phyloP scores from a whole-genome alignment of 2,797 vertebrate genomes.

The Pantherophis vulpinus region DNA sequence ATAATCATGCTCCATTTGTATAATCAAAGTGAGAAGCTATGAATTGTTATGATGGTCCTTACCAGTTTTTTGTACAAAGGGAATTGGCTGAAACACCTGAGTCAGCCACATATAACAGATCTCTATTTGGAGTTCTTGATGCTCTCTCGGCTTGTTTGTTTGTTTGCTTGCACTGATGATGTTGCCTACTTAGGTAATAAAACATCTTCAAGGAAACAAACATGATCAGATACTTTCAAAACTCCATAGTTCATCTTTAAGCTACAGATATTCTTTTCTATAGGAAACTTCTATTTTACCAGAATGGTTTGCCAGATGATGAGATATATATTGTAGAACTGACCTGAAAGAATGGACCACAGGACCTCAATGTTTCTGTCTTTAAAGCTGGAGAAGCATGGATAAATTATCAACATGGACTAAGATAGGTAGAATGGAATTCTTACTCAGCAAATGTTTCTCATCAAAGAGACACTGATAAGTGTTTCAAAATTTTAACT shows the following conservation, averaged over 20 bases:
- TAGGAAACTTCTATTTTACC: background rate
- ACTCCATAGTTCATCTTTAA: background rate
- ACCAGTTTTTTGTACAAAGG: background rate
- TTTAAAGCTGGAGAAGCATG: background rate
- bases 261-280: background rate
- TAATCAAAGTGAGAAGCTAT: background rate
- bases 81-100: background rate
- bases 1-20: background rate
- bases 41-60: background rate
- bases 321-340: background rate
- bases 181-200: background rate
- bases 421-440: background rate
- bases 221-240: background rate
- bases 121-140: background rate
- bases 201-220: background rate
- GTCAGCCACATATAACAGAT: background rate
- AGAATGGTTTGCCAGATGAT: background rate
- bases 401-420: background rate
- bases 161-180: background rate
- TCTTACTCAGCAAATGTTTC: background rate
- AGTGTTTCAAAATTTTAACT: background rate
- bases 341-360: background rate
- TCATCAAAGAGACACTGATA: background rate
- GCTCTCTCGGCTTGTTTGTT: background rate
- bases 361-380: background rate